Conservation (phyloP, 2,888 invertebrate genomes). For the Homarus gammarus region DNA sequence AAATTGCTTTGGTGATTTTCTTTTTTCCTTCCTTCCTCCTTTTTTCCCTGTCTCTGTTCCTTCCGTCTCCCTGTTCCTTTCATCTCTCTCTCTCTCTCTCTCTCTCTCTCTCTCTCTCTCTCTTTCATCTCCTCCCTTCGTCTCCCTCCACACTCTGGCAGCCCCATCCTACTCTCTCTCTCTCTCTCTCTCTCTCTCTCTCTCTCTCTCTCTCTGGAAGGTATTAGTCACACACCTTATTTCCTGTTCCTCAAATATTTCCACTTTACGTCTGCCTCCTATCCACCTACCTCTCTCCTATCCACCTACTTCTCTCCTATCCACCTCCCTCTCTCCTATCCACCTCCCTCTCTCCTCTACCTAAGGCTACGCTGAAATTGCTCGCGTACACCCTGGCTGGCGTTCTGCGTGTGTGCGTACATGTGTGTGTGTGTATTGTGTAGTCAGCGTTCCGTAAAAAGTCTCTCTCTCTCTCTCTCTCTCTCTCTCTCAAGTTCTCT, state of each 20-base stretch:
- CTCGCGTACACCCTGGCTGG: no score
- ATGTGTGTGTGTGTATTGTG: no score
- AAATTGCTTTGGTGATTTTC: no score
- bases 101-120: conserved; percentile 3
- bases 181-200: no score
- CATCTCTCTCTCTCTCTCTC: background rate
- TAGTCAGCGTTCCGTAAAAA: no score
- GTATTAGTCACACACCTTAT: no score
- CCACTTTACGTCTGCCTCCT: no score
- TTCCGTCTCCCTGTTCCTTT: background rate
- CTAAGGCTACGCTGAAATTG: background rate
- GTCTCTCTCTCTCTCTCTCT: background rate
- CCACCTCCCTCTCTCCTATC: background rate
- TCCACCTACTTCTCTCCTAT: background rate
- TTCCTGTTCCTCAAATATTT: no score
- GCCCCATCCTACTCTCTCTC: no score
- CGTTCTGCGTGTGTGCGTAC: no score
- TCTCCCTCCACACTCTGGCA: background rate
- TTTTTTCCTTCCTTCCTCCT: background rate
- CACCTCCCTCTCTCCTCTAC: background rate
- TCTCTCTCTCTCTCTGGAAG: no score
- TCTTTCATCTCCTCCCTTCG: background rate
- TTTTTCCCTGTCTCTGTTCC: background rate
- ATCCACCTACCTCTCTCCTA: no score
- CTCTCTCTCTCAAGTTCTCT: background rate